Evolutionary conservation across 2,888 invertebrate genomes (phyloP).

Genomic region (Pachymerium ferrugineum): DNA sequence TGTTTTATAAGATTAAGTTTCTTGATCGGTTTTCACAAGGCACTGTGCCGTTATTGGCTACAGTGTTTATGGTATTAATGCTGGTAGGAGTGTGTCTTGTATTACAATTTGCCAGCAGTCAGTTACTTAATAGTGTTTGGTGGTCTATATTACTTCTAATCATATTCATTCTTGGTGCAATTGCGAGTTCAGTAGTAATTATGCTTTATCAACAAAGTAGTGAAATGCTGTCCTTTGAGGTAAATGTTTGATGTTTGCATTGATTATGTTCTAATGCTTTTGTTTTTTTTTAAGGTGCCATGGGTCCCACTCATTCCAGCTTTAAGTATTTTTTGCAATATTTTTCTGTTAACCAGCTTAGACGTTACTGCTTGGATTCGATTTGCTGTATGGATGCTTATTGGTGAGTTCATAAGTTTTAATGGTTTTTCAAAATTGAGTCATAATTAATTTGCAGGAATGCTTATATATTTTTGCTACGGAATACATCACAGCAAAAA

Average conservation of each 20-base stretch:
- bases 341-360: constrained; percentile 75
- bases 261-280: background rate
- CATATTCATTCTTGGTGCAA: constrained; percentile 41
- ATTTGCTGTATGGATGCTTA: constrained; percentile 78
- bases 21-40: background rate
- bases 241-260: background rate
- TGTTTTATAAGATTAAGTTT: background rate
- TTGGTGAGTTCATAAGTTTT: constrained; percentile 55
- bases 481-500: constrained; percentile 75
- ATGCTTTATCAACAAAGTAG: constrained; percentile 47
- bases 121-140: constrained; percentile 57
- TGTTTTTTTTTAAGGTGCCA: constrained; percentile 64
- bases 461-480: constrained; percentile 72
- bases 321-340: constrained; percentile 71
- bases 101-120: constrained; percentile 58
- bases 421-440: background rate
- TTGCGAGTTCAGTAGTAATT: constrained; percentile 44
- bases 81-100: constrained; percentile 62
- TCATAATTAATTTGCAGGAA: constrained; percentile 34
- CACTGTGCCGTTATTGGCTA: constrained; percentile 61
- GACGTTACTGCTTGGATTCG: constrained; percentile 75
- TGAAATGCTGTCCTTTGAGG: constrained; percentile 38
- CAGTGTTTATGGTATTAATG: constrained; percentile 61
- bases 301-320: constrained; percentile 73
- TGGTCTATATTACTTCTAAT: constrained; percentile 58